phyloP scores from a whole-genome alignment of 2,797 vertebrate genomes.

The Myiothlypis coronata region DNA sequence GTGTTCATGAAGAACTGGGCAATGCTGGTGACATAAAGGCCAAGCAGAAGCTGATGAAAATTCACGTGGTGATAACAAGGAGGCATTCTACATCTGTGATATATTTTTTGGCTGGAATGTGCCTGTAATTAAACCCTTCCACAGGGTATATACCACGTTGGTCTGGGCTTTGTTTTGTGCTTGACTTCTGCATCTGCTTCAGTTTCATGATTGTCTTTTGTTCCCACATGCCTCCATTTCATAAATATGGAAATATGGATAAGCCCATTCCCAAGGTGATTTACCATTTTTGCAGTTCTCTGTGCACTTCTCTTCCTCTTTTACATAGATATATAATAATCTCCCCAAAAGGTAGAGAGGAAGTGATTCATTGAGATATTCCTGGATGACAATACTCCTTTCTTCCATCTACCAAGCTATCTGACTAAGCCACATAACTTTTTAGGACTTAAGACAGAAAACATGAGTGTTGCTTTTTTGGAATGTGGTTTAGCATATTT shows the following conservation, averaged over 20 bases:
- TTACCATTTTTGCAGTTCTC: not conserved
- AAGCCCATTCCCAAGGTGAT: not conserved
- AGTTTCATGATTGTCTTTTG: not conserved
- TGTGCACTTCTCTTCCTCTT: not conserved
- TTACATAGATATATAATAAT: not conserved
- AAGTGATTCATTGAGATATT: not conserved
- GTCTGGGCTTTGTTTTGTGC: not conserved
- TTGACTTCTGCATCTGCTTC: not conserved
- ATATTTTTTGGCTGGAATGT: not conserved
- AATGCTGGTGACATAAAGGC: not conserved
- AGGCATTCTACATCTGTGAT: not conserved
- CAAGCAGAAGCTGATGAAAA: not conserved
- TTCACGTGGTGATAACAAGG: not conserved
- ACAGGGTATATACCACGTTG: fast-evolving
- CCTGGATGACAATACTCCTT: not conserved
- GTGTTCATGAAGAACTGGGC: not conserved
- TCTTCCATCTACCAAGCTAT: not conserved
- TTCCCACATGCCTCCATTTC: not conserved
- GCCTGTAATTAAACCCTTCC: not conserved
- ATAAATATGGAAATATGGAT: not conserved
- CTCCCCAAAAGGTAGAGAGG: not conserved
- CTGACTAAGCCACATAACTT: not conserved
- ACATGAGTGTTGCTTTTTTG: not conserved
- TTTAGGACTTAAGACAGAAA: not conserved
- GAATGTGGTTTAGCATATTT: not conserved